These are phyloP conservation scores for Cyclopterus lumpus DNA, from an alignment of 2,797 vertebrate genomes.

Conservation along the genomic window DNA sequence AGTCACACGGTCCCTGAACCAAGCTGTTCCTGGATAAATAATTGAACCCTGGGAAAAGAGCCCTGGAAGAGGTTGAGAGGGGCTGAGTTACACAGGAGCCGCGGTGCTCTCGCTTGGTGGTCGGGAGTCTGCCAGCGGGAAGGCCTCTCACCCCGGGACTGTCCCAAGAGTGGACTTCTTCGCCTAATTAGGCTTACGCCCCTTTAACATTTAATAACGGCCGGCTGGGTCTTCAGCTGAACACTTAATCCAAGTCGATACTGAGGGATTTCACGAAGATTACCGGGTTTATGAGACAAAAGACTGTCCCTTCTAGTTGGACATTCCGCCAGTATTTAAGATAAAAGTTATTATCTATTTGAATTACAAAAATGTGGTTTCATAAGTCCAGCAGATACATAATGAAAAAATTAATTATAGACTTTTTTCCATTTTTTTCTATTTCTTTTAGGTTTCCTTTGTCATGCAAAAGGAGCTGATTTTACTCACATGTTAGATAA, in stretches of 20 bases:
- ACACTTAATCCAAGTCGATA: conserved; percentile 80
- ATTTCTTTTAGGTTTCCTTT: conserved; percentile 14
- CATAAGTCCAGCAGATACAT: not conserved
- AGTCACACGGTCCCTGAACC: conserved; percentile 53
- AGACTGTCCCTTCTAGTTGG: conserved; percentile 61
- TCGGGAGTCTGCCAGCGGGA: conserved; percentile 66
- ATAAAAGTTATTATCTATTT: conserved; percentile 20
- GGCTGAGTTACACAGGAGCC: conserved; percentile 48
- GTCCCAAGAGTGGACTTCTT: conserved; percentile 77
- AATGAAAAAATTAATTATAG: conserved; percentile 4
- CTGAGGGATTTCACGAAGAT: conserved; percentile 80
- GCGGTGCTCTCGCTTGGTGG: conserved; percentile 62
- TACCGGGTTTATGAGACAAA: conserved; percentile 82
- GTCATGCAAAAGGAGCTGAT: conserved; percentile 20
- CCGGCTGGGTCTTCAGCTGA: conserved; percentile 77
- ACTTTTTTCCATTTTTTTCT: conserved; percentile 17
- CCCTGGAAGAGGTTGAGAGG: conserved; percentile 71
- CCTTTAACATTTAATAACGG: conserved; percentile 84
- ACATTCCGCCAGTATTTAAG: conserved; percentile 43
- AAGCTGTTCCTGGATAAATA: conserved; percentile 77
- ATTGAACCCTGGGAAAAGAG: conserved; percentile 70
- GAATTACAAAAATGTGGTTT: conserved; percentile 20
- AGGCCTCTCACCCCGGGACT: conserved; percentile 70
- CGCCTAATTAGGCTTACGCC: conserved; percentile 81
- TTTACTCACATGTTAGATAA: conserved; percentile 22